Conservation (phyloP, 2,888 invertebrate genomes). For the Agrochola litura region DNA sequence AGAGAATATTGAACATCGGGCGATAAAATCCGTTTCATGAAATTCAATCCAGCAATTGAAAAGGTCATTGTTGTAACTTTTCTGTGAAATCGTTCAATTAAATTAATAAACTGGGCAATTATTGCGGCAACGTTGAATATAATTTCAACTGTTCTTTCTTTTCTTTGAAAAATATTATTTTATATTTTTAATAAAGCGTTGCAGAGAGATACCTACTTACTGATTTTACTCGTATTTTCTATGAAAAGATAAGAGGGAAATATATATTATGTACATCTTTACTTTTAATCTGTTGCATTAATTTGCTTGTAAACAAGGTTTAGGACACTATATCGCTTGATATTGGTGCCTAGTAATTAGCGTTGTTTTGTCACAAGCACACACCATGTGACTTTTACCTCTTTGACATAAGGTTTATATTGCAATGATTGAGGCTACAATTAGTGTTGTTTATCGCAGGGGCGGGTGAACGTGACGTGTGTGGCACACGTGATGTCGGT, state of each 20-base stretch:
- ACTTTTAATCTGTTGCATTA: constrained; percentile 17
- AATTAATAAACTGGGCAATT: constrained; percentile 1
- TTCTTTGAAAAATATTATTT: background rate
- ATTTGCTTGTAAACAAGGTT: constrained; percentile 4
- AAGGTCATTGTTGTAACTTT: constrained; percentile 4
- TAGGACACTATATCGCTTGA: background rate
- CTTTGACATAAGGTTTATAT: constrained; percentile 6
- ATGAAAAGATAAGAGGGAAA: background rate
- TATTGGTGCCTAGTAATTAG: constrained; percentile 36
- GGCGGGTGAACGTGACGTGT: constrained; percentile 91
- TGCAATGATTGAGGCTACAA: constrained; percentile 16
- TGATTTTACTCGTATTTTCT: background rate
- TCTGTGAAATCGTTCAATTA: constrained; percentile 8
- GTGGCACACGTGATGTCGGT: constrained; percentile 91
- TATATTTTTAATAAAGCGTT: background rate
- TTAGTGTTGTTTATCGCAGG: constrained; percentile 73
- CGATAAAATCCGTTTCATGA: constrained; percentile 9
- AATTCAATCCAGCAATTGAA: constrained; percentile 22
- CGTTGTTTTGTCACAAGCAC: constrained; percentile 36
- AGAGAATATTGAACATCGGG: constrained; percentile 5
- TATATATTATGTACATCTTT: background rate
- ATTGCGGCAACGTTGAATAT: background rate
- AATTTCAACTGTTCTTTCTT: background rate
- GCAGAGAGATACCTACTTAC: background rate
- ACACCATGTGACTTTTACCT: background rate